Evolutionary conservation across 2,888 invertebrate species (phyloP).

Genomic region (Tipula vernalis): DNA sequence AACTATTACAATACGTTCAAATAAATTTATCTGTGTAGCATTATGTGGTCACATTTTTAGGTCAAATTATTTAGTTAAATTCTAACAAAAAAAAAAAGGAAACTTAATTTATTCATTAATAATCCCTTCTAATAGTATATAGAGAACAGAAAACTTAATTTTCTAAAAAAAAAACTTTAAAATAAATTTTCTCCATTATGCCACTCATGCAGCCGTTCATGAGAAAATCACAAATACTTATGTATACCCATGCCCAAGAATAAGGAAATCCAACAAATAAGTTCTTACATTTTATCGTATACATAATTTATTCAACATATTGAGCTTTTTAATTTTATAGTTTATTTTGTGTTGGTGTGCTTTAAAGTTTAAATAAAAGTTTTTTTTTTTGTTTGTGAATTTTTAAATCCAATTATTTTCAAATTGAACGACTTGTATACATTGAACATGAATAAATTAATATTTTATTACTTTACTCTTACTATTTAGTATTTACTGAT

Average conservation of each 20-base stretch:
- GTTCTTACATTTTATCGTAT: not conserved
- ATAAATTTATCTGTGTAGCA: too few species aligned
- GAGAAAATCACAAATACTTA: not conserved
- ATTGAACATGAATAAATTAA: not conserved
- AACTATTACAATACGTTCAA: too few species aligned
- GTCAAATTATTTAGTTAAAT: too few species aligned
- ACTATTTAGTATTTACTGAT: not conserved
- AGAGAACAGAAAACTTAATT: not conserved
- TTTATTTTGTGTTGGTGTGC: not conserved
- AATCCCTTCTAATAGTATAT: too few species aligned
- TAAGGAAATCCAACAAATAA: not conserved
- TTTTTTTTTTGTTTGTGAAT: not conserved
- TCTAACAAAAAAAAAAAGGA: too few species aligned
- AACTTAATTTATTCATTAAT: too few species aligned
- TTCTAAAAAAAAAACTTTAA: not conserved
- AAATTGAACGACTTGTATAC: not conserved
- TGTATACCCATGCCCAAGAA: not conserved
- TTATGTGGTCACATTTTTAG: too few species aligned
- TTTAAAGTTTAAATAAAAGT: not conserved
- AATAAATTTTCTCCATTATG: not conserved
- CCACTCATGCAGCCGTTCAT: not conserved
- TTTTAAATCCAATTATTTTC: not conserved
- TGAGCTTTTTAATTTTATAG: not conserved
- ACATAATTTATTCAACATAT: not conserved
- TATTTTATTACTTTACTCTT: not conserved